Evolutionary conservation across 1,140 invertebrate genomes (phyloP).

Genomic region (Carcinoscorpius rotundicauda): DNA sequence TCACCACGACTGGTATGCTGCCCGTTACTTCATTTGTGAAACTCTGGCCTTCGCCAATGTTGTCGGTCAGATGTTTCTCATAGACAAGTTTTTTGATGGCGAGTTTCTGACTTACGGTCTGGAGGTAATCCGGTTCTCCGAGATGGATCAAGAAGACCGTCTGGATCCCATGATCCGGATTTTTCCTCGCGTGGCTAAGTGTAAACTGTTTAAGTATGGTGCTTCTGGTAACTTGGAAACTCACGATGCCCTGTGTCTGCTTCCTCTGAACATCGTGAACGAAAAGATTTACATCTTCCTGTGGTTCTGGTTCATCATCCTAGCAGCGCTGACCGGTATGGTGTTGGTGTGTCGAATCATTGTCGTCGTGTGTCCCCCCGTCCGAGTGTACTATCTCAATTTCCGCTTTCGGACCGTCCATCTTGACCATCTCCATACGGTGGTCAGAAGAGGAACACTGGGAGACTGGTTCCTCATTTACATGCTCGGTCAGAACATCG

Average conservation of each 20-base stretch:
- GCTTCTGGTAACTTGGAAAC: slow-evolving; percentile 66
- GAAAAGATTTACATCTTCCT: slow-evolving; percentile 84
- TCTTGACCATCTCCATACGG: slow-evolving; percentile 76
- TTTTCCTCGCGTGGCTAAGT: slow-evolving; percentile 82
- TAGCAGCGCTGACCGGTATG: slow-evolving; percentile 54
- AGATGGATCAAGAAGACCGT: slow-evolving; percentile 81
- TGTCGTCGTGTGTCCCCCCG: slow-evolving; percentile 64
- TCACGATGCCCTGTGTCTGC: slow-evolving; percentile 73
- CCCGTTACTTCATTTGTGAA: slow-evolving; percentile 87
- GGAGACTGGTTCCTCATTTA: slow-evolving; percentile 92
- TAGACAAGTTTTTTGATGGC: slow-evolving; percentile 92
- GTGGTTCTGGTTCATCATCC: slow-evolving; percentile 79
- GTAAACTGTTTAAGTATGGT: slow-evolving; percentile 74
- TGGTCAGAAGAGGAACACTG: slow-evolving; percentile 78
- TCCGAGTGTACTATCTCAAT: slow-evolving; percentile 77
- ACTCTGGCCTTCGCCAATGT: slow-evolving; percentile 77
- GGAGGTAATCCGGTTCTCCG: slow-evolving; percentile 81
- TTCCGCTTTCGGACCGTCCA: slow-evolving; percentile 72
- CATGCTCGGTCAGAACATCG: slow-evolving; percentile 88
- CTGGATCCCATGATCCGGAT: slow-evolving; percentile 90
- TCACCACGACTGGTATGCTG: slow-evolving; percentile 94
- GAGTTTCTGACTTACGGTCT: slow-evolving; percentile 91
- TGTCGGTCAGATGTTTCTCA: slow-evolving; percentile 92
- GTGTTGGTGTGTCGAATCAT: slow-evolving; percentile 61
- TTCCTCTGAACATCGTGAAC: slow-evolving; percentile 75